A percentile compares a stretch with the other conserved stretches of the same genome.
Evolutionary conservation across 2,113 vertebrate genomes (phyloP).

Genomic region (Cyphomyrus discorhynchus): DNA sequence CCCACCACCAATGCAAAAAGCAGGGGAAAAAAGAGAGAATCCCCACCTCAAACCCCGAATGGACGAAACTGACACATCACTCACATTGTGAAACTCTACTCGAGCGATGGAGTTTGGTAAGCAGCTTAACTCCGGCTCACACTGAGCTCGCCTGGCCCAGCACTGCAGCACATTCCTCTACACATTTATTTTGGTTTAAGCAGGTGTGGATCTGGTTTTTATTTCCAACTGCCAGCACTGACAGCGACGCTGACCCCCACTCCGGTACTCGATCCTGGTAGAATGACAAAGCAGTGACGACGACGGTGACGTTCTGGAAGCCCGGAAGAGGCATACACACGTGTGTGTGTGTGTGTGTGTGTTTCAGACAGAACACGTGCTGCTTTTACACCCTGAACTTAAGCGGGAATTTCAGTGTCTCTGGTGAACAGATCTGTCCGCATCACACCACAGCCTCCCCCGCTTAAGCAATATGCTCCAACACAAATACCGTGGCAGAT

Average conservation of each 20-base stretch:
- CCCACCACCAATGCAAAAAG: background rate
- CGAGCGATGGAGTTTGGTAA: background rate
- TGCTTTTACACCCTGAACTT: background rate
- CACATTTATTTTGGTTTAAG: background rate
- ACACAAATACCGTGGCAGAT: slow-evolving; percentile 17
- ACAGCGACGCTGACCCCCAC: background rate
- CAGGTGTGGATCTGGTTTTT: background rate
- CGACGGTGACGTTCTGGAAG: background rate
- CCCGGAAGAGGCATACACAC: background rate
- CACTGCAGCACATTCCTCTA: background rate
- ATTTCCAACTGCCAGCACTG: background rate
- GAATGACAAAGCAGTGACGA: background rate
- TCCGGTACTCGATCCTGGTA: background rate
- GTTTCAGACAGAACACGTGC: background rate
- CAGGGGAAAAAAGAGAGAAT: background rate
- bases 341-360: background rate
- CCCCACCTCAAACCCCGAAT: background rate
- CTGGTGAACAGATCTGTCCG: background rate
- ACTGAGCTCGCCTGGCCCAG: background rate
- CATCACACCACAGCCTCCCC: background rate
- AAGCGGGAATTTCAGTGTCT: background rate
- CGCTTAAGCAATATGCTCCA: slow-evolving; percentile 18
- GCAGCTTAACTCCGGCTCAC: background rate
- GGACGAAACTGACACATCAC: background rate
- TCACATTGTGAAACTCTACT: background rate